Conservation (phyloP, 2,797 vertebrate species). For the Adelosebastes latens region DNA sequence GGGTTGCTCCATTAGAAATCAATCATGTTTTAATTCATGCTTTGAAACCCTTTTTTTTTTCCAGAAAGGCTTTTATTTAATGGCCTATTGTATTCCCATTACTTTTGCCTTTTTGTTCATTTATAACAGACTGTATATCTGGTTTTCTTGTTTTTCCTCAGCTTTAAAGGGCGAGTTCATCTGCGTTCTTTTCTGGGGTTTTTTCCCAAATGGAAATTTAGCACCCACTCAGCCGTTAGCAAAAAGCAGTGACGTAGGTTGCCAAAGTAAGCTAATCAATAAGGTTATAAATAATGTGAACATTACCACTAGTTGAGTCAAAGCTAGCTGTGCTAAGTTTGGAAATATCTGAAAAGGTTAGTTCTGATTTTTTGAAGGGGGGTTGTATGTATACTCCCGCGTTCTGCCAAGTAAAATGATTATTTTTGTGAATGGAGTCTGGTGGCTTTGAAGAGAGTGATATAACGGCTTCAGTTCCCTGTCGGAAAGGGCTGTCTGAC, state of each 20-base stretch:
- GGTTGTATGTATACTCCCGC: no score
- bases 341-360: no score
- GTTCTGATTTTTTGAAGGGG: no score
- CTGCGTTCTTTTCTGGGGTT: neutral
- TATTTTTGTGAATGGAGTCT: no score
- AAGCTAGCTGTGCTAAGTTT: no score
- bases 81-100: neutral
- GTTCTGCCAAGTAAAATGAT: no score
- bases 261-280: neutral
- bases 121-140: neutral
- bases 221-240: neutral
- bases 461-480: no score
- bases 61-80: neutral
- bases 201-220: neutral
- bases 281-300: neutral
- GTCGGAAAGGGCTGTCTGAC: no score
- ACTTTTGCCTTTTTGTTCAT: neutral
- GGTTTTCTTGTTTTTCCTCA: neutral
- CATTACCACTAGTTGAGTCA: neutral
- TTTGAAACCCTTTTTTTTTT: constrained; percentile 25
- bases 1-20: constrained; percentile 36
- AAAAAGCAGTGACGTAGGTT: neutral
- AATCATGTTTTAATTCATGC: constrained; percentile 50
- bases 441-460: no score
- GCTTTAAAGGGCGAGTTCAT: rapidly evolving